Conservation (phyloP, 2,888 invertebrate genomes). For the Clepsis dumicolana region DNA sequence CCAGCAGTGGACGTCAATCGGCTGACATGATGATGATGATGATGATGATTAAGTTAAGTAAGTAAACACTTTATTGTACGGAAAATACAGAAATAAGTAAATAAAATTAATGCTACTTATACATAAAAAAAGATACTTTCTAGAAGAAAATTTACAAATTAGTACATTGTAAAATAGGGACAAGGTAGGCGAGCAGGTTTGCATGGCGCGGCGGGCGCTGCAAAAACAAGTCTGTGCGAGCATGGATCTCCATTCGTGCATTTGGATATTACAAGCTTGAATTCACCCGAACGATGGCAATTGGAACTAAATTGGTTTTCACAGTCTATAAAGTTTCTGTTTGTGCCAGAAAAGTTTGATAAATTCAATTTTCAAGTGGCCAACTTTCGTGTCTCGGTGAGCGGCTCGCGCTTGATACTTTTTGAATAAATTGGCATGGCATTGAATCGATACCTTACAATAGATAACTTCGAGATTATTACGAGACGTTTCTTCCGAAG, state of each 20-base stretch:
- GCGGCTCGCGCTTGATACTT: constrained; percentile 79
- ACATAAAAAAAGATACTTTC: no score
- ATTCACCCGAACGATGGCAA: constrained; percentile 71
- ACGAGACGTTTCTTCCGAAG: constrained; percentile 26
- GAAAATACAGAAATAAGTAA: no score
- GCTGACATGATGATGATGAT: no score
- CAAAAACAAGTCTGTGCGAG: constrained; percentile 23
- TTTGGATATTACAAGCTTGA: constrained; percentile 61
- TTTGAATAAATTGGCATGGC: constrained; percentile 79
- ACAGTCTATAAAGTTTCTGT: constrained; percentile 82
- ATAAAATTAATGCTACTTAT: no score
- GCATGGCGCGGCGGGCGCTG: background rate
- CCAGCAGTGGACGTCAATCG: no score
- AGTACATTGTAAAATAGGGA: no score
- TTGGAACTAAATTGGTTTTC: constrained; percentile 81
- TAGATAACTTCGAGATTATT: constrained; percentile 62
- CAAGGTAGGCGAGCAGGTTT: background rate
- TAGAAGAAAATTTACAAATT: no score
- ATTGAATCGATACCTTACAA: constrained; percentile 67
- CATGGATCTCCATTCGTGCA: constrained; percentile 48
- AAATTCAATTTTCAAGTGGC: constrained; percentile 82
- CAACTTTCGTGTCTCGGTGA: constrained; percentile 75
- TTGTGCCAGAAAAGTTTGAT: constrained; percentile 82
- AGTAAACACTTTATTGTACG: no score
- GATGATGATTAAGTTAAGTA: no score